A percentile compares a stretch with the other conserved stretches of the same genome.
These are phyloP conservation scores for Ennomos quercinarius DNA, from an alignment of 2,888 invertebrate species.

Conservation along the genomic window DNA sequence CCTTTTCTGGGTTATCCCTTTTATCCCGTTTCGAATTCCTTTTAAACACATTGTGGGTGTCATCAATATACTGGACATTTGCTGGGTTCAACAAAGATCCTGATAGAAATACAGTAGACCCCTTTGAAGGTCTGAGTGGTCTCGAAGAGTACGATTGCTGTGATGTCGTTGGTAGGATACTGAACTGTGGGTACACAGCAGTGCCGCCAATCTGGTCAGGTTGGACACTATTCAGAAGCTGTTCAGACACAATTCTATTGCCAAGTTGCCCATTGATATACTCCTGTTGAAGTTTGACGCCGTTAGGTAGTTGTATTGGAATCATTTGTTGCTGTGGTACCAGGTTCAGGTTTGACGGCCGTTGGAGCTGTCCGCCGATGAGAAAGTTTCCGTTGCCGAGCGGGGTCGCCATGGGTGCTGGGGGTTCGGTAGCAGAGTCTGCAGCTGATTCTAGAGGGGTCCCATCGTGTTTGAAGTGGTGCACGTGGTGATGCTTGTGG, in stretches of 20 bases:
- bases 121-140: constrained; percentile 63
- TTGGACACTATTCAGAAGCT: constrained; percentile 75
- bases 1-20: constrained; percentile 79
- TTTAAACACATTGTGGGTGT: constrained; percentile 82
- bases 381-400: constrained; percentile 84
- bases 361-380: constrained; percentile 88
- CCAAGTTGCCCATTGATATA: constrained; percentile 88
- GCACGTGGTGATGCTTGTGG: constrained; percentile 94
- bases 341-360: constrained; percentile 82
- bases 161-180: constrained; percentile 47
- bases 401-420: constrained; percentile 74
- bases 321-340: constrained; percentile 66
- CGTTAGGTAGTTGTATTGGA: constrained; percentile 75
- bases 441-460: constrained; percentile 86
- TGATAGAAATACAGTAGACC: constrained; percentile 68
- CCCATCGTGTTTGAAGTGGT: constrained; percentile 91
- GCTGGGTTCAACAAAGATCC: constrained; percentile 83
- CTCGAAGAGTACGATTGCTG: constrained; percentile 44
- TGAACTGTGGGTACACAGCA: constrained; percentile 47
- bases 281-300: constrained; percentile 82
- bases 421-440: constrained; percentile 83
- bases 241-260: constrained; percentile 84
- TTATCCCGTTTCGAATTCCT: constrained; percentile 79
- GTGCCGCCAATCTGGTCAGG: constrained; percentile 48
- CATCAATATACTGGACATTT: constrained; percentile 87